phyloP scores from a whole-genome alignment of 2,113 vertebrate species.

The Arenaria interpres region DNA sequence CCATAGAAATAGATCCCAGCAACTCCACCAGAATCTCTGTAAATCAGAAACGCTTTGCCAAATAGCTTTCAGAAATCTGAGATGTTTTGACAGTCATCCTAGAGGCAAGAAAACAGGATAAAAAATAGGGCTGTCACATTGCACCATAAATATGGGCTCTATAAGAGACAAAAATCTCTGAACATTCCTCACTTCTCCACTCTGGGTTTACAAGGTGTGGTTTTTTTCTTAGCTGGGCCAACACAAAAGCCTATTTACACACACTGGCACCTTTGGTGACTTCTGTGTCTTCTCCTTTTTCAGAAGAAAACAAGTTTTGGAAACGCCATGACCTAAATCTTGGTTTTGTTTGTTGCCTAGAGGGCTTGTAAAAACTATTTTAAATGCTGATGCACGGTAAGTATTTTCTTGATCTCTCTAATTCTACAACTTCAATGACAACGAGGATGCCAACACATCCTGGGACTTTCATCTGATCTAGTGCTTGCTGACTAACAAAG shows the following conservation, averaged over 20 bases:
- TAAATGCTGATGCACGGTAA: accelerated
- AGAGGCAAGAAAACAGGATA: not conserved
- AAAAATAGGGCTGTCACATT: not conserved
- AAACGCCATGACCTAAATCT: not conserved
- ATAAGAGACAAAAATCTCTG: not conserved
- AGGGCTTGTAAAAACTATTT: not conserved
- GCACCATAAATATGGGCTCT: not conserved
- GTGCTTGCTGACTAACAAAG: not conserved
- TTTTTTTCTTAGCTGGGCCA: not conserved
- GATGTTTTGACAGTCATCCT: not conserved
- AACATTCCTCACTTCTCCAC: not conserved
- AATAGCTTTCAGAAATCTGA: not conserved
- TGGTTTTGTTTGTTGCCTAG: not conserved
- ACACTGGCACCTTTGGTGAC: not conserved
- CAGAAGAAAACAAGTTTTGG: not conserved
- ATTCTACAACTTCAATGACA: not conserved
- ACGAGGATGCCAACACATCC: not conserved
- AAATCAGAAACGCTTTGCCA: not conserved
- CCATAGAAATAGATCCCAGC: not conserved
- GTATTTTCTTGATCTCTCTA: not conserved
- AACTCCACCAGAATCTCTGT: not conserved
- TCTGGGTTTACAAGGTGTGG: not conserved
- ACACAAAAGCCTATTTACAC: not conserved
- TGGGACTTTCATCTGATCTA: not conserved
- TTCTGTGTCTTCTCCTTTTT: not conserved